A percentile compares a stretch with the other conserved stretches of the same genome.
Conservation (phyloP, 2,113 vertebrate species). For the Eulemur macaco region DNA sequence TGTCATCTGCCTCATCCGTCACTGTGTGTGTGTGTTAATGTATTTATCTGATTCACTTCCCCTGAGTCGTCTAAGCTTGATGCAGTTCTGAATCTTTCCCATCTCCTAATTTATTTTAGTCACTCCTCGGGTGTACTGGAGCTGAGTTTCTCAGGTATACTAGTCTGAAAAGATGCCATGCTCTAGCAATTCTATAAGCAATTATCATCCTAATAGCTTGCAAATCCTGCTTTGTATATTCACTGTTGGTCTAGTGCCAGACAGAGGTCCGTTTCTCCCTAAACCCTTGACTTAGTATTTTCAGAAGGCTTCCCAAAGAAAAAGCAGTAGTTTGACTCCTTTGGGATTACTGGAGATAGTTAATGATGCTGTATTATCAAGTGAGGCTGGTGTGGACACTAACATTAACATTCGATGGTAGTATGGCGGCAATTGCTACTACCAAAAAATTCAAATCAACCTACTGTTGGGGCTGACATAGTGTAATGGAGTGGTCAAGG, state of each 20-base stretch:
- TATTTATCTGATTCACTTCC: conserved; percentile 86
- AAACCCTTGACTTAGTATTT: conserved; percentile 24
- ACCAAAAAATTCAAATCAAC: not conserved
- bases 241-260: conserved; percentile 71
- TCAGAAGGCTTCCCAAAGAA: not conserved
- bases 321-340: not conserved
- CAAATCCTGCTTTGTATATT: conserved; percentile 78
- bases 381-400: fast-evolving
- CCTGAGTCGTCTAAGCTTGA: conserved; percentile 79
- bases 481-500: not conserved
- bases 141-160: conserved; percentile 86
- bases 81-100: conserved; percentile 82
- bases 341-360: fast-evolving
- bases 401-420: not conserved
- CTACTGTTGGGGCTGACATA: not conserved
- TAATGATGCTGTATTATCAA: not conserved
- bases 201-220: conserved; percentile 85
- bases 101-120: conserved; percentile 88
- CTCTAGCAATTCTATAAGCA: conserved; percentile 84
- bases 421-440: not conserved
- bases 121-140: conserved; percentile 77
- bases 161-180: conserved; percentile 83
- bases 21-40: conserved; percentile 83
- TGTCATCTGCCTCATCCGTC: conserved; percentile 85
- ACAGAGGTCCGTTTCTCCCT: conserved; percentile 60